Conservation (phyloP, 2,113 vertebrate species). For the Phalacrocorax brasilianus region DNA sequence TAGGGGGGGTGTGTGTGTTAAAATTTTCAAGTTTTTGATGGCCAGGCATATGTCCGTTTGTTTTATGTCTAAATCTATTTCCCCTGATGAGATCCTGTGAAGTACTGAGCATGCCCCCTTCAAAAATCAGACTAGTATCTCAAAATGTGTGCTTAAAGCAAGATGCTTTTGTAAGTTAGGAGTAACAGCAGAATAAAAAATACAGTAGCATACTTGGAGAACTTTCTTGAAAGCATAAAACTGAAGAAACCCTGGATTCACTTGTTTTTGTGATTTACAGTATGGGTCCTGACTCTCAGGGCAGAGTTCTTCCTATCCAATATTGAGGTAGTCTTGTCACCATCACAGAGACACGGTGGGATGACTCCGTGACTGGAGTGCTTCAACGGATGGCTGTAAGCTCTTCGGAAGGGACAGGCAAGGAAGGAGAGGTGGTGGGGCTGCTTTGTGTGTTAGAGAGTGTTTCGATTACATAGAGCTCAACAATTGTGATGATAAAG, state of each 20-base stretch:
- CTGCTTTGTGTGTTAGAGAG: too few relatives aligned
- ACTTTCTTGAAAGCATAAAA: neutral
- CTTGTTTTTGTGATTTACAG: neutral
- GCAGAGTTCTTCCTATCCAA: neutral
- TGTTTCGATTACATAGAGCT: too few relatives aligned
- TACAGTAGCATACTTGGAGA: neutral
- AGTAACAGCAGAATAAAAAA: neutral
- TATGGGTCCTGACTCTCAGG: neutral
- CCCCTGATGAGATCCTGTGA: neutral
- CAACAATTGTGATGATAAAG: too few relatives aligned
- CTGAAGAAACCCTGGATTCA: neutral
- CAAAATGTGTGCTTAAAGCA: neutral
- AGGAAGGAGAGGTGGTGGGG: too few relatives aligned
- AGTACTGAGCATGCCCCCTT: neutral
- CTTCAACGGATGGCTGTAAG: too few relatives aligned
- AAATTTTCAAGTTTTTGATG: neutral
- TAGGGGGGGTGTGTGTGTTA: neutral
- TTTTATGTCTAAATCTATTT: neutral
- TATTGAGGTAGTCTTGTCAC: neutral
- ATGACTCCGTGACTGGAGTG: too few relatives aligned
- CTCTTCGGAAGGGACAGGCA: too few relatives aligned
- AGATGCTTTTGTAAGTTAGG: neutral
- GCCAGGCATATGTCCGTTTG: neutral
- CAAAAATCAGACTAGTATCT: neutral
- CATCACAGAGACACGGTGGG: too few relatives aligned